Base-by-base conservation (phyloP, 2,113 vertebrate genomes). In the Shinisaurus crocodilurus region DNA sequence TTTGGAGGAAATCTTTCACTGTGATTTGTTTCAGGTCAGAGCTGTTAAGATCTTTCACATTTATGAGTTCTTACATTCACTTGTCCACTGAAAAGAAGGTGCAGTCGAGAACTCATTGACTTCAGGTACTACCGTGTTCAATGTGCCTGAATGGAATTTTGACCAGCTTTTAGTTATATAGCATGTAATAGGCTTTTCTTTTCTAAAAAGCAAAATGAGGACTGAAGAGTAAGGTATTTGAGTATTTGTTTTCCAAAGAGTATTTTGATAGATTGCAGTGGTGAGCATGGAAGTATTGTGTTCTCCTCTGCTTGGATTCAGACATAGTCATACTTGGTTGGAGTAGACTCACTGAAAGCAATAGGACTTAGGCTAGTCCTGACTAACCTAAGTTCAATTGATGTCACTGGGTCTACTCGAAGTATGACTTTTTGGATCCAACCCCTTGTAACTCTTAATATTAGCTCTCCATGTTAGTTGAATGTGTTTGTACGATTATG, bases 11-110 rank as follows among this genome's bases (percentile, higher is more conserved):
- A 6, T 16, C n/a, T 80, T 91, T 90, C 40, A 54, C 10, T 50
- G 0, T 0, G 2, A 90, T 48, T 90, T 4, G 27, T 79, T 1
- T 0, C 25, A 48, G 0, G 0, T 4, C 12, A 69, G n/a, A 20
- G 3, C 13, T 63, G 0, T 3, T 16, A 84, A 79, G 34, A 1
- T 89, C 89, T 91, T 87, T 87, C 50, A 54, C n/a, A 18, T 18
- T 87, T 82, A 89, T 27, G 7, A 90, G 48, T 16, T 32, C 77
- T 86, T 85, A 79, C 91, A 92, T 92, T 85, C 29, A 69, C 40
- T 85, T 37, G 37, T 6, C 54, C 18, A 23, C 3, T 89, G 54
- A 45, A 87, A 91, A 88, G 57, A 60, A 0, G 13, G 8, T 83
- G 43, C 7, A 0, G 1, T 40, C 88, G 10, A 15, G 63, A 92